Evolutionary conservation across 1,140 invertebrate genomes (phyloP).

Genomic region (Limonius californicus): DNA sequence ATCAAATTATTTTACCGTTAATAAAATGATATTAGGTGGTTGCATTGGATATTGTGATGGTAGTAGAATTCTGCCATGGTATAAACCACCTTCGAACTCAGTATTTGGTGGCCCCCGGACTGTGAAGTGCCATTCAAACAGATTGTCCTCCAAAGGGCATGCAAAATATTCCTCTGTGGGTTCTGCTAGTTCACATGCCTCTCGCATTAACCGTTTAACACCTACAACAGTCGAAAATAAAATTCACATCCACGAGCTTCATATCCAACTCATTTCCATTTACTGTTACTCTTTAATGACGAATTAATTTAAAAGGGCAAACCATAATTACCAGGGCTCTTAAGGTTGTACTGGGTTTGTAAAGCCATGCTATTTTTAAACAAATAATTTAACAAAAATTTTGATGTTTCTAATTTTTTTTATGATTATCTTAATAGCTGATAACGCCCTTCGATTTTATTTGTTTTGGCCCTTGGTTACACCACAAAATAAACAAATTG

Average conservation of each 20-base stretch:
- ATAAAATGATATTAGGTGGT: conserved; percentile 90
- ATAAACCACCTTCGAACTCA: conserved; percentile 86
- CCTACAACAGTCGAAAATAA: no score
- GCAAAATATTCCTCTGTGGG: conserved; percentile 90
- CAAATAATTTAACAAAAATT: no score
- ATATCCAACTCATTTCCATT: conserved; percentile 1
- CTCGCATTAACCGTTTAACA: conserved; percentile 91
- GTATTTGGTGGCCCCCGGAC: conserved; percentile 81
- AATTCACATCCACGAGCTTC: no score
- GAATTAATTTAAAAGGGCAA: conserved; percentile 12
- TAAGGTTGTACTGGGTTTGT: conserved; percentile 42
- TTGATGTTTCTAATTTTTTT: background rate
- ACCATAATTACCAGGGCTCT: conserved; percentile 44
- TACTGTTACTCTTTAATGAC: conserved; percentile 1
- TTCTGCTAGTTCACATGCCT: conserved; percentile 80
- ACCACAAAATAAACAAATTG: no score
- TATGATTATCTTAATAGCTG: no score
- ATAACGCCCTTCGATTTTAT: no score
- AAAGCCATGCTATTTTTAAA: background rate
- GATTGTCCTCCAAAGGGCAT: conserved; percentile 88
- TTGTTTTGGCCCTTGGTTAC: no score
- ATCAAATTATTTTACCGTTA: no score
- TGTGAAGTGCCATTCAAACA: conserved; percentile 99
- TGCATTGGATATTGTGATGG: conserved; percentile 96
- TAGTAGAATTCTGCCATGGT: conserved; percentile 88